Evolutionary conservation across 2,113 vertebrate genomes (phyloP).

Genomic region (Conger conger): DNA sequence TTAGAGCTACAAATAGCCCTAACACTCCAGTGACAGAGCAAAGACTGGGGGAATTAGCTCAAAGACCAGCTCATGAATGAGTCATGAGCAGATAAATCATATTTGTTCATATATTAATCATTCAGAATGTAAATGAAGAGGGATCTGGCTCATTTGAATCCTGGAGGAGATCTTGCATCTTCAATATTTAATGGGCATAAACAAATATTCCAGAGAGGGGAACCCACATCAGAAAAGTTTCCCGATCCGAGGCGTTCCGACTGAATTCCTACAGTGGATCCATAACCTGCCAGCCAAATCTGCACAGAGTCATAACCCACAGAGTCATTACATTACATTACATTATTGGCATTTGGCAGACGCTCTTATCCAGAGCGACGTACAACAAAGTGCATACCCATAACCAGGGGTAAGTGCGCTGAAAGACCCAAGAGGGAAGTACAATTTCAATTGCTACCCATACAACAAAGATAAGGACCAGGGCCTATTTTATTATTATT

Average conservation of each 20-base stretch:
- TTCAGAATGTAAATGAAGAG: slow-evolving; percentile 48
- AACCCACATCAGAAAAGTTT: background rate
- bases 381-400: too few species aligned
- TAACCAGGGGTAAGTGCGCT: too few species aligned
- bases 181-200: slow-evolving; percentile 66
- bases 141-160: slow-evolving; percentile 45
- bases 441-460: too few species aligned
- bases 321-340: too few species aligned
- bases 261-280: background rate
- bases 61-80: slow-evolving; percentile 47
- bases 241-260: background rate
- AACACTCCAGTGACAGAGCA: slow-evolving; percentile 47
- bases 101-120: slow-evolving; percentile 68
- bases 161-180: slow-evolving; percentile 48
- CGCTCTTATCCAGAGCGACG: too few species aligned
- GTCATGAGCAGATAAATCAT: slow-evolving; percentile 55
- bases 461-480: too few species aligned
- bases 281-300: background rate
- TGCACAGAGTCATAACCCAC: background rate
- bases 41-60: slow-evolving; percentile 56
- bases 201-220: slow-evolving; percentile 47
- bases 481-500: too few species aligned
- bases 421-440: too few species aligned
- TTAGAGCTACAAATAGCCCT: slow-evolving; percentile 52
- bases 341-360: too few species aligned